Evolutionary conservation across 1,140 invertebrate genomes (phyloP), one percentile per base, ranked within the genome.

Genomic region (Uloborus diversus): DNA sequence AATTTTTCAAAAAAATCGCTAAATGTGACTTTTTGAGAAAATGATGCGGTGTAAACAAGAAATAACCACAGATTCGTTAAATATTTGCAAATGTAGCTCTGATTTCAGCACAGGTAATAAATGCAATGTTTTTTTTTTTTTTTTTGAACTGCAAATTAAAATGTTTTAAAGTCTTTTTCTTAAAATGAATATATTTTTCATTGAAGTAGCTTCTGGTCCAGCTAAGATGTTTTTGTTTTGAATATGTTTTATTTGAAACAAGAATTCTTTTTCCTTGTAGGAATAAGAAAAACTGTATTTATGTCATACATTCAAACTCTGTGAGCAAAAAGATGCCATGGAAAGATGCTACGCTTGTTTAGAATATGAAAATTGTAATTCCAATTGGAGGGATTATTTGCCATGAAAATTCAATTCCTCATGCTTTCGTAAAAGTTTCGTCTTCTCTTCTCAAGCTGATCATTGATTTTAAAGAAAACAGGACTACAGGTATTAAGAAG

Each of bases 401-500:
- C 23, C 14, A 5, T 7, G 49, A 70, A 37, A 25, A 56, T 14
- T 25, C 25, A 13, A 37, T 70, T 57, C 28, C 7, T 17, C 68
- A 70, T 70, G 68, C 33, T 57, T 70, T 70, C 57, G 68, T 70
- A 20, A 51, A 57, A 42, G 68, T 70, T 35, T 4, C 17, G 14
- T 28, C 49, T n/a, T 56, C 57, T 17, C 51, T 51, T 35, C 25
- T 70, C 35, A 70, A 70, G 25, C 7, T 51, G 20, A 23, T 70
- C 2, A 13, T 42, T 13, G 17, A 42, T 42, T 42, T 42, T 13
- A 42, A 1, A 13, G 9, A 42, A 42, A 23, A 33, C 25, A 37
- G 51, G 35, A 37, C 35, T 70, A 56, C 49, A 57, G 35, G 35
- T 32, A 20, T n/a, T 56, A 17, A 13, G 9, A 20, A n/a, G 9